Evolutionary conservation across 2,888 invertebrate species (phyloP).

Genomic region (Caenorhabditis angaria): DNA sequence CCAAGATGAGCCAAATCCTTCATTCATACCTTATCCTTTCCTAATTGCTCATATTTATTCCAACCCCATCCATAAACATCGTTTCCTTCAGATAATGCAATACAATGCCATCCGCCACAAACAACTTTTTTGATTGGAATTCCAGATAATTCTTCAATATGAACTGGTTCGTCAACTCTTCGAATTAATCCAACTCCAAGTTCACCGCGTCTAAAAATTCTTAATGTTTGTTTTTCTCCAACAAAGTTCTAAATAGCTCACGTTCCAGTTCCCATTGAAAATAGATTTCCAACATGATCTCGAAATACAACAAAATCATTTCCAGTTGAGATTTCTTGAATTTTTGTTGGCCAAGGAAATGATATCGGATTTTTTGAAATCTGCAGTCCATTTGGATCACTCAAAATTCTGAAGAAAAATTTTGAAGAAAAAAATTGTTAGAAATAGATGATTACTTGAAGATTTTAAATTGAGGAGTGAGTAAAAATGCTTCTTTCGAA

Average conservation of each 20-base stretch:
- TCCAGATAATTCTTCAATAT: slow-evolving; percentile 32
- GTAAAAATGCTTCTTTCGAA: neutral
- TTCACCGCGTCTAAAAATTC: slow-evolving; percentile 33
- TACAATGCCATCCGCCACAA: slow-evolving; percentile 39
- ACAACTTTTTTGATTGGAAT: slow-evolving; percentile 21
- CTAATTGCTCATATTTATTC: slow-evolving; percentile 33
- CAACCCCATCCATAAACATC: slow-evolving; percentile 41
- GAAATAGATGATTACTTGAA: neutral
- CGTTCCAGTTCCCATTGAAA: slow-evolving; percentile 43
- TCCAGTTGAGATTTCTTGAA: slow-evolving; percentile 15
- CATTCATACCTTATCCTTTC: slow-evolving; percentile 19
- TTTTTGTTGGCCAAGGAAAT: slow-evolving; percentile 30
- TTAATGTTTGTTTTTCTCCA: neutral
- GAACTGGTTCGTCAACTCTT: slow-evolving; percentile 26
- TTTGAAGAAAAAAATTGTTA: too few species aligned
- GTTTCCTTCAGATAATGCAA: slow-evolving; percentile 19
- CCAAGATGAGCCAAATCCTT: neutral
- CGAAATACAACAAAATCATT: slow-evolving; percentile 19
- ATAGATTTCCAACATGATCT: slow-evolving; percentile 26
- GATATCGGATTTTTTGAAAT: neutral
- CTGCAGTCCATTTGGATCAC: slow-evolving; percentile 1
- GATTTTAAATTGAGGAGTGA: neutral
- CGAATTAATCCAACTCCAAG: slow-evolving; percentile 37
- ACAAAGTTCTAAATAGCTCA: slow-evolving; percentile 10
- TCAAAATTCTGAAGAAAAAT: slow-evolving; percentile 9